Base-by-base conservation (phyloP, 2,113 vertebrate genomes). In the Labeo catla region DNA sequence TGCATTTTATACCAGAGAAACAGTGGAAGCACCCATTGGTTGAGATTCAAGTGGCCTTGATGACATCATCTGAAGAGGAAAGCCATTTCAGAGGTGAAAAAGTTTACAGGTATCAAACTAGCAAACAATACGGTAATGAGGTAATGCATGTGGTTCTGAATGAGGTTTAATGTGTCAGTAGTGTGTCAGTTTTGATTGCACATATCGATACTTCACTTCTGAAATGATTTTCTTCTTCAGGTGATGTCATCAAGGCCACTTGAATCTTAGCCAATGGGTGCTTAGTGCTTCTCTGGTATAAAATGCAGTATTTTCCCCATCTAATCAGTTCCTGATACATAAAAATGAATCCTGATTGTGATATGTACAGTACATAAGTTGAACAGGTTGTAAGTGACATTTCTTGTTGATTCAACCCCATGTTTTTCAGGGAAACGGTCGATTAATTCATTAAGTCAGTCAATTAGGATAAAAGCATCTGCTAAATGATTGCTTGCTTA, bases 381-480 rank as follows among this genome's bases (percentile, higher is more conserved):
- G 34, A 54, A 54, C 74, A 77, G 15, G 68, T 72, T 72, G 39
- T 19, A 72, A 45, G 45, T 6, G 0, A 50, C 6, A 15, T 36
- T 54, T 52, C 16, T n/a, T 36, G 76, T 52, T 28, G 50, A 36
- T 54, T 77, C 13, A 36, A 77, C 12, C 7, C 12, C 43, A 13
- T 47, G 43, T 76, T 19, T 72, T 72, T 72, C 68, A 72, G 39
- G 68, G 68, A 72, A 45, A 72, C 9, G 39, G 39, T 72, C 19
- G 7, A 72, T 43, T 45, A 72, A 45, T 45, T 77, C 4, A 77
- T 36, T 76, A 77, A 77, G 76, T 13, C 15, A 36, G 49, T 77
- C 74, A 54, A 4, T 77, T 77, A 28, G 28, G 23, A 36, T 28
- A 9, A 54, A 34, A 77, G 47, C 23, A 54, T 77, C 74, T 77